These are phyloP conservation scores for Cryptoleucopteryx plumbea DNA, from an alignment of 2,113 vertebrate genomes.

Conservation along the genomic window DNA sequence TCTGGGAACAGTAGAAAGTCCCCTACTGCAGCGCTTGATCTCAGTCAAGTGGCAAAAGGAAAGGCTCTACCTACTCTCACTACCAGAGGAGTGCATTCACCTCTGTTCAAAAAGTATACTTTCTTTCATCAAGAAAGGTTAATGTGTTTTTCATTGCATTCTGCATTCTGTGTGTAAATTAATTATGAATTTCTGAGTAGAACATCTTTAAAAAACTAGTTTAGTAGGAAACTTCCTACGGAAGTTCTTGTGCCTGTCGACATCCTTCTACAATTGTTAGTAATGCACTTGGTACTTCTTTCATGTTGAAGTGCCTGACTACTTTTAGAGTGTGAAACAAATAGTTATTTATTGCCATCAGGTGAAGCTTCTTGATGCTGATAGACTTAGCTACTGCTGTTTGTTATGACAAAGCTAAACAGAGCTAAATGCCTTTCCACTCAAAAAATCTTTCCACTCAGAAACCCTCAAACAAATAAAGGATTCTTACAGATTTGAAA, in stretches of 20 bases:
- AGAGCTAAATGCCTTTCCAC: not conserved
- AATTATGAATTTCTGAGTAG: not conserved
- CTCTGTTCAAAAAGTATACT: not conserved
- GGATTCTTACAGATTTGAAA: not conserved
- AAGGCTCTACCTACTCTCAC: not conserved
- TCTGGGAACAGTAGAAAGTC: not conserved
- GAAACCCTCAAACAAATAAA: not conserved
- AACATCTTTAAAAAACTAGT: not conserved
- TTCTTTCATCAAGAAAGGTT: not conserved
- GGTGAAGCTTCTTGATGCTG: not conserved
- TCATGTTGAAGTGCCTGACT: not conserved
- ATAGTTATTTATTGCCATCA: not conserved
- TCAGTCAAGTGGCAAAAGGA: not conserved
- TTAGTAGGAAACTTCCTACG: not conserved
- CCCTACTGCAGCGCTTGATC: not conserved
- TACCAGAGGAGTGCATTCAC: not conserved
- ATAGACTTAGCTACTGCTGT: not conserved
- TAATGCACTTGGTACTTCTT: not conserved
- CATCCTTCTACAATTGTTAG: not conserved
- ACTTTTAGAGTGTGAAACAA: not conserved
- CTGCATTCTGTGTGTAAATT: not conserved
- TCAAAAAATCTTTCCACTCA: not conserved
- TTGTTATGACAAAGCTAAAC: not conserved
- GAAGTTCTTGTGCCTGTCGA: not conserved
- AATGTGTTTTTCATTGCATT: not conserved